Base-by-base conservation (phyloP, 64 coral and sea anemone species). In the Pocillopora damicornis region DNA sequence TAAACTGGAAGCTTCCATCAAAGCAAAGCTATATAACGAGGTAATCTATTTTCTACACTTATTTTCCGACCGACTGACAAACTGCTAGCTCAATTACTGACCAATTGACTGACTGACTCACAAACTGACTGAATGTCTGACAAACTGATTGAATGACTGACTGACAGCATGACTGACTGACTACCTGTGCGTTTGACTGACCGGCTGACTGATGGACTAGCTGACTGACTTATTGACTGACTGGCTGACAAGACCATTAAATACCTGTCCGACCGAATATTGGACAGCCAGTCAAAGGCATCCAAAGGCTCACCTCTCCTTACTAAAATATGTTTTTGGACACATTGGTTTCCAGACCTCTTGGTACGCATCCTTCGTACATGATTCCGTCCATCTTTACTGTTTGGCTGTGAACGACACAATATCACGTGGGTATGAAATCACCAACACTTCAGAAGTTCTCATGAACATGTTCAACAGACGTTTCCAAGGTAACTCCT, bases 321-420 rank as follows among this genome's bases (percentile, higher is more conserved):
- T 30, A 30, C 30, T 30, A 30, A 30, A 30, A 30, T 30, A 30
- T 30, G 30, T 30, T 30, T 30, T 30, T 30, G 30, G 30, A 30
- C 30, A 30, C 30, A 30, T 30, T 30, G 30, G 30, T 30, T 68
- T 7, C 30, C 16, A 94, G 89, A 51, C 83, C 15, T 90, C 89
- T 22, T 94, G 93, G 93, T 94, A 91, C 42, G 83, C 89, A 9
- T 66, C 89, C 9, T 94, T 94, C 73, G 68, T 94, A 5, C 91
- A 94, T 79, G 93, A 94, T 60, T 82, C 93, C 42, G 73, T 94
- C 11, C 37, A 51, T 16, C 72, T 94, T 38, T 89, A 89, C 34
- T 86, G 74, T 63, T 45, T 83, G 58, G 93, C 93, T 5, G 25
- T 94, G 4, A 90, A 81, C 58, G 83, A 86, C 11, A 87, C 89